These are phyloP conservation scores for Heterodera carotae DNA, from an alignment of 1,140 invertebrate species.

Conservation along the genomic window DNA sequence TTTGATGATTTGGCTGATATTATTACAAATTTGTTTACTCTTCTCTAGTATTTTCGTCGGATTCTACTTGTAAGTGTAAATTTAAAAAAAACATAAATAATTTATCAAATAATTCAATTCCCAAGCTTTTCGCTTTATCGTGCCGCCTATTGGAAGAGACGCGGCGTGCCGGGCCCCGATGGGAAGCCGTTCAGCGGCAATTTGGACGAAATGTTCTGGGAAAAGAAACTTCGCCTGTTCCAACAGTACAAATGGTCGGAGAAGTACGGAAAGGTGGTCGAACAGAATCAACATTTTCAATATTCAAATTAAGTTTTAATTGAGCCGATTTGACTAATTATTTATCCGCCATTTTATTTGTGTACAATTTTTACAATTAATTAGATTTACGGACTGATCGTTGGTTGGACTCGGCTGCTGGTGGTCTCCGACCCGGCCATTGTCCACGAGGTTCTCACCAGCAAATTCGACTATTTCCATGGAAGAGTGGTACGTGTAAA, in stretches of 20 bases:
- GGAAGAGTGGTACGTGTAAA: slow-evolving; percentile 54
- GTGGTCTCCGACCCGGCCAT: slow-evolving; percentile 67
- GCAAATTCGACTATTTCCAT: slow-evolving; percentile 68
- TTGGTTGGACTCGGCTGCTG: slow-evolving; percentile 63
- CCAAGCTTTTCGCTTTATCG: slow-evolving; percentile 23
- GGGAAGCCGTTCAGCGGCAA: slow-evolving; percentile 67
- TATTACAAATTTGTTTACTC: too few species aligned
- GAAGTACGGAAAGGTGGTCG: slow-evolving; percentile 62
- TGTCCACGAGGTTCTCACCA: slow-evolving; percentile 67
- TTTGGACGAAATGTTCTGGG: slow-evolving; percentile 54
- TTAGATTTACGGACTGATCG: slow-evolving; percentile 65
- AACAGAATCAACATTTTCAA: too few species aligned
- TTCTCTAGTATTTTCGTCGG: too few species aligned
- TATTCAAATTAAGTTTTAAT: background rate
- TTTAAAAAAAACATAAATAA: too few species aligned
- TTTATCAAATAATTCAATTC: too few species aligned
- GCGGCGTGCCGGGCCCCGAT: slow-evolving; percentile 65
- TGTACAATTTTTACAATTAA: background rate
- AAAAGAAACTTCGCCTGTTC: slow-evolving; percentile 45
- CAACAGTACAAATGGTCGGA: slow-evolving; percentile 63
- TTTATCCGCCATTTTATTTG: too few species aligned
- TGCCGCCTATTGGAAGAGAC: slow-evolving; percentile 53
- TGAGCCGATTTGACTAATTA: too few species aligned
- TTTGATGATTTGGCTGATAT: too few species aligned
- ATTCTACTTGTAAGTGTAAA: too few species aligned